phyloP scores from a whole-genome alignment of 2,888 invertebrate genomes.

The Mantis religiosa region DNA sequence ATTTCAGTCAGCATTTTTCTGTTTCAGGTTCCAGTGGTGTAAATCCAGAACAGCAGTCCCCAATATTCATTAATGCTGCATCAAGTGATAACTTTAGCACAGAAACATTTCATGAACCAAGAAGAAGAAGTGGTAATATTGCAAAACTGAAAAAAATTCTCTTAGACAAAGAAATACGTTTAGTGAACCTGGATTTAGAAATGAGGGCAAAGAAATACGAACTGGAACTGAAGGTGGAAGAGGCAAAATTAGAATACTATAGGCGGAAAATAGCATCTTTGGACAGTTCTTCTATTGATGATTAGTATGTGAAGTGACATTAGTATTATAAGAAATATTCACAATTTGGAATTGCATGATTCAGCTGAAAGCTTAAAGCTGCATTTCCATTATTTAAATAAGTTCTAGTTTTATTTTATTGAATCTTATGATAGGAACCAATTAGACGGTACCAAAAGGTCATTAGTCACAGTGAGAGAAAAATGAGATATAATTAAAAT shows the following conservation, averaged over 20 bases:
- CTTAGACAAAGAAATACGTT: constrained; percentile 21
- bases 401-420: neutral
- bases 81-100: neutral
- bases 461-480: too few species aligned
- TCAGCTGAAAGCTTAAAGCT: neutral
- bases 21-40: constrained; percentile 3
- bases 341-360: neutral
- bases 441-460: too few species aligned
- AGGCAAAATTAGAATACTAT: constrained; percentile 28
- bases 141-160: constrained; percentile 14
- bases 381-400: neutral
- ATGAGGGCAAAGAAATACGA: constrained; percentile 25
- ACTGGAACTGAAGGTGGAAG: constrained; percentile 24
- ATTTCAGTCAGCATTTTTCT: neutral
- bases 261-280: constrained; percentile 19
- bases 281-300: neutral
- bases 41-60: neutral
- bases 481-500: too few species aligned
- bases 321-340: constrained; percentile 28
- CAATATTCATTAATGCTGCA: neutral
- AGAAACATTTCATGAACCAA: constrained; percentile 6
- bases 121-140: constrained; percentile 11
- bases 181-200: constrained; percentile 23
- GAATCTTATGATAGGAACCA: neutral
- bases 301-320: neutral